These are phyloP conservation scores for Scaptomyza cyrtandrae DNA, from an alignment of 2,888 invertebrate species.

Conservation along the genomic window DNA sequence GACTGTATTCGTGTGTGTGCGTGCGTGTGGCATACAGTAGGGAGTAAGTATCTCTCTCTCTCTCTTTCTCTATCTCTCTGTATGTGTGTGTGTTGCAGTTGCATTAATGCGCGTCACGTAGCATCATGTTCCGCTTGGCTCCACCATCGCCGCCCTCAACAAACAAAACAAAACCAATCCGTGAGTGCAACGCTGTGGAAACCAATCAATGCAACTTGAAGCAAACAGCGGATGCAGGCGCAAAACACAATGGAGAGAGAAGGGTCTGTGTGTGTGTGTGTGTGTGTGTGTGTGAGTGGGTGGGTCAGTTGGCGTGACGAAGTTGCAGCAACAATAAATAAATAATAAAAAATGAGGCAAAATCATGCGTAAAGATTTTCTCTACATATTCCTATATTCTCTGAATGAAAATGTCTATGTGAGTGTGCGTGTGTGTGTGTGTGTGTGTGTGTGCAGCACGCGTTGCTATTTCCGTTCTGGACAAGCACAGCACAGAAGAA, in stretches of 20 bases:
- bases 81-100: conserved; percentile 8
- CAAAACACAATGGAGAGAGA: too few species aligned
- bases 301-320: conserved; percentile 56
- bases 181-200: conserved; percentile 52
- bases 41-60: not conserved
- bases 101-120: conserved; percentile 74
- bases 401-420: conserved; percentile 24
- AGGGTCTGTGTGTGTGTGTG: too few species aligned
- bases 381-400: conserved; percentile 36
- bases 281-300: too few species aligned
- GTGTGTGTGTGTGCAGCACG: conserved; percentile 44
- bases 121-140: conserved; percentile 38
- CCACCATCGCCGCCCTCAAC: conserved; percentile 2
- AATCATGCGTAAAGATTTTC: conserved; percentile 74
- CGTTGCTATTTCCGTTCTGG: conserved; percentile 71
- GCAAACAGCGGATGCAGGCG: conserved; percentile 23
- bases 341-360: conserved; percentile 54
- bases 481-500: conserved; percentile 18
- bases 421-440: not conserved
- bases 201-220: conserved; percentile 51
- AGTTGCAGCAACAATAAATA: conserved; percentile 16
- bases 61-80: conserved; percentile 1
- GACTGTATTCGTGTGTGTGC: conserved; percentile 10
- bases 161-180: conserved; percentile 17
- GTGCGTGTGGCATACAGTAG: too few species aligned